These are phyloP conservation scores for Drosophila formosana DNA, from an alignment of 2,888 invertebrate genomes.

Conservation along the genomic window DNA sequence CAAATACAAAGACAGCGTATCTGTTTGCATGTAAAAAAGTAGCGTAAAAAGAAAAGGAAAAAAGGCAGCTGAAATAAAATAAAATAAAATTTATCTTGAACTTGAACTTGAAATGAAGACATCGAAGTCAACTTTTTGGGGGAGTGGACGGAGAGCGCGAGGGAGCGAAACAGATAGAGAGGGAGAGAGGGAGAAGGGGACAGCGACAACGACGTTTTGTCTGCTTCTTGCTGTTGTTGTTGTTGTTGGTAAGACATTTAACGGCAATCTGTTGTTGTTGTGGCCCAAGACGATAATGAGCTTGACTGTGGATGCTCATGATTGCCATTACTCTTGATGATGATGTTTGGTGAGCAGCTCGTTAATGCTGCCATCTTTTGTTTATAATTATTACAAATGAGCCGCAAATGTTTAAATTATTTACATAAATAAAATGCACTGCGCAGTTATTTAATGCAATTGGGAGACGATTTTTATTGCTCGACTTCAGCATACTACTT, in stretches of 20 bases:
- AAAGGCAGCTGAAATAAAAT: conserved; percentile 66
- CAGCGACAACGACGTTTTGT: conserved; percentile 25
- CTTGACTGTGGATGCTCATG: conserved; percentile 13
- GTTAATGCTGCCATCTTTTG: conserved; percentile 35
- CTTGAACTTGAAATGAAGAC: conserved; percentile 83
- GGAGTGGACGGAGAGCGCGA: conserved; percentile 1
- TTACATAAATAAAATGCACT: conserved; percentile 20
- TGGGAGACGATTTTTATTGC: background rate
- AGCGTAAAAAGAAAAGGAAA: conserved; percentile 62
- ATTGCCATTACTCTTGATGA: background rate
- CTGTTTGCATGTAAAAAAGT: conserved; percentile 65
- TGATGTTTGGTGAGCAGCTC: conserved; percentile 20
- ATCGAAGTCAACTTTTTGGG: conserved; percentile 54
- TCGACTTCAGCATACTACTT: background rate
- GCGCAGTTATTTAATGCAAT: conserved; percentile 38
- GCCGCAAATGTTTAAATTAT: conserved; percentile 2
- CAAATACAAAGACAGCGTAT: conserved; percentile 13
- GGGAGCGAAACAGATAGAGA: conserved; percentile 1
- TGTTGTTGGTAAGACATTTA: conserved; percentile 50
- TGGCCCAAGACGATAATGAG: conserved; percentile 24
- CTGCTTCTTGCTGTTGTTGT: conserved; percentile 22
- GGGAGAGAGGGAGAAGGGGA: conserved; percentile 6
- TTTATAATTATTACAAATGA: conserved; percentile 17
- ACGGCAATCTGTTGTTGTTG: conserved; percentile 47
- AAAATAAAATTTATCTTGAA: conserved; percentile 83